Percentiles rank a stretch among this genome's conserved stretches.
phyloP scores from a whole-genome alignment of 1,140 invertebrate genomes.

The Sycobia sp. region DNA sequence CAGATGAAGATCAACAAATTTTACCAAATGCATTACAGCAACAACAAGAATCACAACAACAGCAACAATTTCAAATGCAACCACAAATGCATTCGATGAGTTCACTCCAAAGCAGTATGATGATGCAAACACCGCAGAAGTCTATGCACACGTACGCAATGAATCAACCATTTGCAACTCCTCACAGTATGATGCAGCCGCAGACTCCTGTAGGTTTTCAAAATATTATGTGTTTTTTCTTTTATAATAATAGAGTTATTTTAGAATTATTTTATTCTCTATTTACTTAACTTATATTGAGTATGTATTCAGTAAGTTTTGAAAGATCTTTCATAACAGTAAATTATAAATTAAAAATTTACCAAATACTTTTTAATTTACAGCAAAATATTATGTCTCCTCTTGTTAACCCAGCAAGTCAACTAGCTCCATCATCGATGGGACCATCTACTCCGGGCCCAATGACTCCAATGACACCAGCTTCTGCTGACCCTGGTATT shows the following conservation, averaged over 20 bases:
- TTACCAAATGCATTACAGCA: conserved; percentile 80
- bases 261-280: no score
- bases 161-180: conserved; percentile 69
- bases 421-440: conserved; percentile 64
- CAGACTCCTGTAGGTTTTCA: conserved; percentile 76
- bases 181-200: conserved; percentile 80
- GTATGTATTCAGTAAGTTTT: not conserved
- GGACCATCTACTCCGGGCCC: conserved; percentile 79
- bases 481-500: conserved; percentile 91
- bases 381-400: conserved; percentile 87
- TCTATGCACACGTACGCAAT: conserved; percentile 74
- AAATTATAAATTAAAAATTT: not conserved
- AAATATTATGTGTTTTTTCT: no score
- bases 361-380: conserved; percentile 30
- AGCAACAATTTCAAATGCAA: conserved; percentile 59
- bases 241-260: not conserved
- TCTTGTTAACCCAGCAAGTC: conserved; percentile 68
- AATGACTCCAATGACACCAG: conserved; percentile 93
- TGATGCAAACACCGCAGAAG: conserved; percentile 69
- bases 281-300: no score
- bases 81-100: conserved; percentile 66
- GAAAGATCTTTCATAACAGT: no score
- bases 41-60: conserved; percentile 67
- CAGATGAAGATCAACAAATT: conserved; percentile 89
- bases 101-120: conserved; percentile 59